These are phyloP conservation scores for Trissolcus brochymenae DNA, from an alignment of 2,888 invertebrate genomes.

Conservation along the genomic window DNA sequence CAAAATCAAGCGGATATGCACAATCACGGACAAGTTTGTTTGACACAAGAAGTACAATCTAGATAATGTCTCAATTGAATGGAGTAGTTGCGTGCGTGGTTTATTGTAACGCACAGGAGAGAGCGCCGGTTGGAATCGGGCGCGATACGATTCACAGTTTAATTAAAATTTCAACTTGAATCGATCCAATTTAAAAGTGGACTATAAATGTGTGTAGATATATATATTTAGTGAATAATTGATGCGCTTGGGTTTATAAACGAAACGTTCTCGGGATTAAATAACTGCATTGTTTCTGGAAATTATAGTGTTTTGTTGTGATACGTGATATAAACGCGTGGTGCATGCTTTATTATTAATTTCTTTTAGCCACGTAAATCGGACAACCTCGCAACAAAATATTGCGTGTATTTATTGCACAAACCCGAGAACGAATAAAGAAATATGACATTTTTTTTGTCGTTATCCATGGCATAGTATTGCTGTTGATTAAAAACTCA, in stretches of 20 bases:
- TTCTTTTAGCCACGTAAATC: slow-evolving; percentile 11
- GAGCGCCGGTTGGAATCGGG: slow-evolving; percentile 25
- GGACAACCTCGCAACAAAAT: slow-evolving; percentile 26
- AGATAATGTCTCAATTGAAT: slow-evolving; percentile 48
- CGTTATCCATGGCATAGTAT: slow-evolving; percentile 3
- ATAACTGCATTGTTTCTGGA: slow-evolving; percentile 35
- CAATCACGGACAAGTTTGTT: slow-evolving; percentile 34
- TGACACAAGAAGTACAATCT: slow-evolving; percentile 30
- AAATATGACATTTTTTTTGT: slow-evolving; percentile 31
- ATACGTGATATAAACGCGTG: background rate
- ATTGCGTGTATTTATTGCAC: slow-evolving; percentile 14
- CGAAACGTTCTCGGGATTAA: slow-evolving; percentile 34
- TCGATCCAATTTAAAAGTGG: slow-evolving; percentile 49
- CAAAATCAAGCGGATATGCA: background rate
- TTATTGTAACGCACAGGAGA: slow-evolving; percentile 28
- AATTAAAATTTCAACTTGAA: slow-evolving; percentile 51
- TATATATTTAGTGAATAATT: slow-evolving; percentile 40
- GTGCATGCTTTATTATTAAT: slow-evolving; percentile 22
- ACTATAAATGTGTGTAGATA: slow-evolving; percentile 32
- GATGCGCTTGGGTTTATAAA: slow-evolving; percentile 1
- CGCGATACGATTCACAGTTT: slow-evolving; percentile 43
- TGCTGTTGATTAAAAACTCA: slow-evolving; percentile 36
- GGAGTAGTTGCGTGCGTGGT: slow-evolving; percentile 42
- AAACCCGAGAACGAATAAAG: slow-evolving; percentile 30
- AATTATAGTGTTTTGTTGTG: slow-evolving; percentile 23